These are phyloP conservation scores for Tringa solitaria DNA, from an alignment of 2,113 vertebrate species.

Conservation along the genomic window DNA sequence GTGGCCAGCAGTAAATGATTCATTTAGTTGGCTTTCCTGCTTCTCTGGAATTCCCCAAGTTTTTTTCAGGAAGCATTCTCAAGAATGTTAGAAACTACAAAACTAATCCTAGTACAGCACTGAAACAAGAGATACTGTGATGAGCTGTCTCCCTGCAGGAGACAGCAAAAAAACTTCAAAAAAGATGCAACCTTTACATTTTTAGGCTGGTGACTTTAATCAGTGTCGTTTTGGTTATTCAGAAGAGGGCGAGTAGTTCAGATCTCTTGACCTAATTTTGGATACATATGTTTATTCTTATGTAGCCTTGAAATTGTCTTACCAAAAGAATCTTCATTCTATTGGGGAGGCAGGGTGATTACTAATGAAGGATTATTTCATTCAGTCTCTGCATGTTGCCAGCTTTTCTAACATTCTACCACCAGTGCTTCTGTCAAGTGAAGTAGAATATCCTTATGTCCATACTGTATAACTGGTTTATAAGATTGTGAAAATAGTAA, in stretches of 20 bases:
- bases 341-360: background rate
- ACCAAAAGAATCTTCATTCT: background rate
- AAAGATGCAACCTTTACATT: background rate
- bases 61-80: background rate
- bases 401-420: background rate
- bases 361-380: background rate
- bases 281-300: background rate
- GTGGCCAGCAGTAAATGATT: background rate
- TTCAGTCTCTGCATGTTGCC: background rate
- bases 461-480: background rate
- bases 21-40: background rate
- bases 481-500: background rate
- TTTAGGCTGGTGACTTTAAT: background rate
- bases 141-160: background rate
- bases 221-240: background rate
- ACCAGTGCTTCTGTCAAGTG: background rate
- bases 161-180: background rate
- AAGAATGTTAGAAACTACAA: background rate
- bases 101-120: background rate
- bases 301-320: background rate
- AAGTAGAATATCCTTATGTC: background rate
- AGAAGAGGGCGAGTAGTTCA: background rate
- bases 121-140: background rate
- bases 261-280: background rate
- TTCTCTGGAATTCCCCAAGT: background rate